These are phyloP conservation scores for Aphaenogaster rudis DNA, from an alignment of 1,140 invertebrate genomes.

Conservation along the genomic window DNA sequence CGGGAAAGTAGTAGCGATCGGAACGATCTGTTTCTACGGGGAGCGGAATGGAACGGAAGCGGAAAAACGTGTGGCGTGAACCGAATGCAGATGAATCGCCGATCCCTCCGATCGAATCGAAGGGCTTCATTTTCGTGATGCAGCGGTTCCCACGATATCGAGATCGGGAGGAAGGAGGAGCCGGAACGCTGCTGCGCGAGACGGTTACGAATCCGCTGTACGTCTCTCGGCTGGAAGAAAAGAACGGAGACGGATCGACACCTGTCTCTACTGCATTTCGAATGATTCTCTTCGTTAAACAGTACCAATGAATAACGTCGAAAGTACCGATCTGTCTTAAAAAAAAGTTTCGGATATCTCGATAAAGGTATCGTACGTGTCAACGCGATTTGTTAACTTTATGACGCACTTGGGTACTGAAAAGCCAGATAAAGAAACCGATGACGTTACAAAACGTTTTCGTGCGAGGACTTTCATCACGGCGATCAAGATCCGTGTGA, in stretches of 20 bases:
- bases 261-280: not conserved
- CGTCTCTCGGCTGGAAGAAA: not conserved
- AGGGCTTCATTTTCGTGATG: constrained; percentile 17
- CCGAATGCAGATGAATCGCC: constrained; percentile 46
- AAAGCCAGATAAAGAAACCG: constrained; percentile 18
- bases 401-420: constrained; percentile 13
- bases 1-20: constrained; percentile 38
- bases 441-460: constrained; percentile 6
- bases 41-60: constrained; percentile 20
- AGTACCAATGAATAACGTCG: not conserved
- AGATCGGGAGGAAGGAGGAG: constrained; percentile 6
- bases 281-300: not conserved
- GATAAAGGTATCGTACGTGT: not conserved
- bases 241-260: constrained; percentile 4
- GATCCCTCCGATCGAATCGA: constrained; percentile 46
- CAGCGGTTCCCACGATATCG: constrained; percentile 4
- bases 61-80: constrained; percentile 19
- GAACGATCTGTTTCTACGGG: constrained; percentile 32
- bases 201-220: constrained; percentile 9
- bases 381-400: constrained; percentile 35
- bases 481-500: not conserved
- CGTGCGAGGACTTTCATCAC: constrained; percentile 1
- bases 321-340: not conserved
- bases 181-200: not conserved
- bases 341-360: not conserved